phyloP scores from a whole-genome alignment of 2,797 vertebrate genomes.

The Iguana delicatissima region DNA sequence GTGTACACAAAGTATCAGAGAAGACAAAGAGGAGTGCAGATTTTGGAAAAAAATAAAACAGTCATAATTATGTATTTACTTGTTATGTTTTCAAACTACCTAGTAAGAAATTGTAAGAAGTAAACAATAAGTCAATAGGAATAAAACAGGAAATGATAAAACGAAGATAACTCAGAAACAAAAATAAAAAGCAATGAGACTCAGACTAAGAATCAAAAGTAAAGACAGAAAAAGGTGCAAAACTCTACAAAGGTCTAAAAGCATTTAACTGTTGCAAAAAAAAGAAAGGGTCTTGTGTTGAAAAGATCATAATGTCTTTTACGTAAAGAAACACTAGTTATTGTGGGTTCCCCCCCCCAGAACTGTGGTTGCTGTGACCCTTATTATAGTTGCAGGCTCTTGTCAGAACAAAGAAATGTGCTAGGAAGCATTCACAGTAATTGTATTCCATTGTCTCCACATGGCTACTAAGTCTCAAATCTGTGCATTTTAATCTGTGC shows the following conservation, averaged over 20 bases:
- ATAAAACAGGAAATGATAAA: not conserved
- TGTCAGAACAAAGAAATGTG: not conserved
- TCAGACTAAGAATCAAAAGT: not conserved
- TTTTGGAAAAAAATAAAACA: not conserved
- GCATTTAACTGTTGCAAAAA: not conserved
- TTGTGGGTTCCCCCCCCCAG: not conserved
- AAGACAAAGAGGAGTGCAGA: not conserved
- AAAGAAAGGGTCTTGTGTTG: not conserved
- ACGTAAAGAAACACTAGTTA: not conserved
- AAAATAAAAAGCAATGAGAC: not conserved
- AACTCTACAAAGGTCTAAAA: not conserved
- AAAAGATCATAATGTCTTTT: not conserved
- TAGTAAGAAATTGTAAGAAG: not conserved
- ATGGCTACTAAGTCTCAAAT: not conserved
- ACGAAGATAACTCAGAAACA: not conserved
- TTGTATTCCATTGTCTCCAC: not conserved
- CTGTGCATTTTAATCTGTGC: fast-evolving
- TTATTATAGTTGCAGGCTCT: not conserved
- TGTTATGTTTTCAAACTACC: not conserved
- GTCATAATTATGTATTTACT: not conserved
- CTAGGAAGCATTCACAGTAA: not conserved
- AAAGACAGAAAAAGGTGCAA: not conserved
- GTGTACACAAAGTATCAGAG: not conserved
- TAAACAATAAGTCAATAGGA: not conserved
- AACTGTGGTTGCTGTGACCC: not conserved